Conservation (phyloP, 2,888 invertebrate genomes). For the Microctonus hyperodae region DNA sequence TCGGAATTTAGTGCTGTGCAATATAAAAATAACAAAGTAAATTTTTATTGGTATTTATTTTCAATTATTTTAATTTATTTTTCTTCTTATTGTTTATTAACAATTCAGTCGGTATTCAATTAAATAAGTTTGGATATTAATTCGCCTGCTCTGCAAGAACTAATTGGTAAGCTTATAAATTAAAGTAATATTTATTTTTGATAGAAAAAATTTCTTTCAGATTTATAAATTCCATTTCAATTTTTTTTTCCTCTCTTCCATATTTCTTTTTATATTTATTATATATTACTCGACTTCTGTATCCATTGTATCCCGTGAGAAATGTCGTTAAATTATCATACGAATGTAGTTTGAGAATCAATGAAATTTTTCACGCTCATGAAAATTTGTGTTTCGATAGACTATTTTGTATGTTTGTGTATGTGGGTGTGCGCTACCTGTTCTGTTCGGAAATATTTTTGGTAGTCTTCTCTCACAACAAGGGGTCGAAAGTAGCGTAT, state of each 20-base stretch:
- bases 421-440: slow-evolving; percentile 1
- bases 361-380: slow-evolving; percentile 1
- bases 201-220: neutral
- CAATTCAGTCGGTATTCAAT: neutral
- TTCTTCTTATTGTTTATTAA: neutral
- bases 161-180: neutral
- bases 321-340: neutral
- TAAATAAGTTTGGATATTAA: neutral
- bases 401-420: neutral
- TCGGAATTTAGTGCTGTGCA: neutral
- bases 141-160: neutral
- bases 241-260: neutral
- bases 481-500: slow-evolving; percentile 13
- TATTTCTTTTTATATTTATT: neutral
- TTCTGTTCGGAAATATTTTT: neutral
- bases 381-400: neutral
- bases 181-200: neutral
- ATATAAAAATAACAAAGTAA: neutral
- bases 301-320: neutral
- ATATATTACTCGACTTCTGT: neutral
- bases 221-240: neutral
- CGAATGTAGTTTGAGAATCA: slow-evolving; percentile 1
- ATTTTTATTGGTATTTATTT: neutral
- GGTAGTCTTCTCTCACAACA: slow-evolving; percentile 12
- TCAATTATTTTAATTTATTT: neutral